phyloP scores from a whole-genome alignment of 1,140 invertebrate species.

The Anastrepha obliqua region DNA sequence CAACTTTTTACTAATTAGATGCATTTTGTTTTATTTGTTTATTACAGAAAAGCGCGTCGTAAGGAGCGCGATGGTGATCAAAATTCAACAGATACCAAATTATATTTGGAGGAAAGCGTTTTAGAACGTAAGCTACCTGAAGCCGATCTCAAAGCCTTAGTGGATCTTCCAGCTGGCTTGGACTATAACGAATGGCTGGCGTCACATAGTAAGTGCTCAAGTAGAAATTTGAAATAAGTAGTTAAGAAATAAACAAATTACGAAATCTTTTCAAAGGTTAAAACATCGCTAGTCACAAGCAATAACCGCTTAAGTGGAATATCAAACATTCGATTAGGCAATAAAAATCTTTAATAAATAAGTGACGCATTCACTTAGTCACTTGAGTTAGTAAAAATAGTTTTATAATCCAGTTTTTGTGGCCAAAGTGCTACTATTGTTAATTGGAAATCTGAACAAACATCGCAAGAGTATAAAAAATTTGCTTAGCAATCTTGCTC shows the following conservation, averaged over 20 bases:
- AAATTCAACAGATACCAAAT: conserved; percentile 90
- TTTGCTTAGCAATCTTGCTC: too few relatives aligned
- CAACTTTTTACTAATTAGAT: not conserved
- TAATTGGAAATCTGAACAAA: too few relatives aligned
- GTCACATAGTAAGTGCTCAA: conserved; percentile 90
- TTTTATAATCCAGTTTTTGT: too few relatives aligned
- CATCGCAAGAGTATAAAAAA: too few relatives aligned
- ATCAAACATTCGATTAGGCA: too few relatives aligned
- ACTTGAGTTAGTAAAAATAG: too few relatives aligned
- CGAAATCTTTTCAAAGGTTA: too few relatives aligned
- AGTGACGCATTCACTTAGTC: too few relatives aligned
- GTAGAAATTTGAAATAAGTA: not conserved
- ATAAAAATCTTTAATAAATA: too few relatives aligned
- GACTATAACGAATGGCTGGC: conserved; percentile 99
- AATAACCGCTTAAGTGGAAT: too few relatives aligned
- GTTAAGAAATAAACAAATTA: not conserved
- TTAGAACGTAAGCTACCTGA: conserved; percentile 94
- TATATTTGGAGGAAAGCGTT: conserved; percentile 95
- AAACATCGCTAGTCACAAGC: too few relatives aligned
- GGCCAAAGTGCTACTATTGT: too few relatives aligned
- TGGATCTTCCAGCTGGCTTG: conserved; percentile 93
- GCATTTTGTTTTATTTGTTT: conserved; percentile 53
- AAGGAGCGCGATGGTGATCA: conserved; percentile 94
- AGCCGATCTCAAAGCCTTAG: conserved; percentile 92
- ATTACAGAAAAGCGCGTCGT: conserved; percentile 94